These are phyloP conservation scores for Eurypyga helias DNA, from an alignment of 2,113 vertebrate genomes.

Conservation along the genomic window DNA sequence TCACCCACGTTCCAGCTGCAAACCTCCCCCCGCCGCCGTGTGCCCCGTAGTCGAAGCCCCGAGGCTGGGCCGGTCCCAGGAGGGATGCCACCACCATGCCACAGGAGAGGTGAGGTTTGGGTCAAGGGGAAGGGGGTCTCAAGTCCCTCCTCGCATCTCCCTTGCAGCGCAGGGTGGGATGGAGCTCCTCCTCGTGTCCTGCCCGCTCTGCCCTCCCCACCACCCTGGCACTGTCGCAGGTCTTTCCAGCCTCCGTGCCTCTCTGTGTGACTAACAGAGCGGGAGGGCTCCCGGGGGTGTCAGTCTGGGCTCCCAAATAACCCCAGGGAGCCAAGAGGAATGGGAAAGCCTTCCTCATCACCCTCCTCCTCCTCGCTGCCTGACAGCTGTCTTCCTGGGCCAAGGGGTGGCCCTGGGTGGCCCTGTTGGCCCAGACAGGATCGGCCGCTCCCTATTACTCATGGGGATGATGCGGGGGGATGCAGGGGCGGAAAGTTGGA, in stretches of 20 bases:
- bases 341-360: background rate
- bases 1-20: background rate
- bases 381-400: background rate
- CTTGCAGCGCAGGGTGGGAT: fast-evolving
- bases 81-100: background rate
- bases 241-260: background rate
- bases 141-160: background rate
- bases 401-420: background rate
- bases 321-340: background rate
- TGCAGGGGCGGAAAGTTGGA: background rate
- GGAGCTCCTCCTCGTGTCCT: background rate
- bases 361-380: background rate
- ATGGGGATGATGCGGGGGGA: slow-evolving; percentile 17
- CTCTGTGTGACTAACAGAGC: background rate
- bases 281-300: background rate
- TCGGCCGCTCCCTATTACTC: slow-evolving; percentile 48
- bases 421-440: background rate
- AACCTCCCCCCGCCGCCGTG: background rate
- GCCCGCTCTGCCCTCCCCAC: background rate
- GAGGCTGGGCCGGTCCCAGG: fast-evolving
- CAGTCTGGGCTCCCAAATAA: background rate
- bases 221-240: background rate
- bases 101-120: background rate
- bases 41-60: background rate
- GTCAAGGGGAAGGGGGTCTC: background rate